Evolutionary conservation across 1,140 invertebrate species (phyloP).

Genomic region (Magallana ariakensis): DNA sequence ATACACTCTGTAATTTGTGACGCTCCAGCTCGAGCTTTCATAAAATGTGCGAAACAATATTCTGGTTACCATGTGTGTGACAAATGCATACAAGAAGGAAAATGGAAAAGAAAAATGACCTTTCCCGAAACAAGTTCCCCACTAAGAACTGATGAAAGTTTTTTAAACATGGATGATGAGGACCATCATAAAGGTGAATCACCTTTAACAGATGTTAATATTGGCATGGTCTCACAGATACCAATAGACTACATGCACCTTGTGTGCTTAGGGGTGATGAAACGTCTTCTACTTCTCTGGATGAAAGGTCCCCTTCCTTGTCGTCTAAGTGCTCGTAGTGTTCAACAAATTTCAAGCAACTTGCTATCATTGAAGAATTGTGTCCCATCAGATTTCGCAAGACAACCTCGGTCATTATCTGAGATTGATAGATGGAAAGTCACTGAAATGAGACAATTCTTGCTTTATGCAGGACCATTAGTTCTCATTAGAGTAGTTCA

Average conservation of each 20-base stretch:
- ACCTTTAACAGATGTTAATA: conserved; percentile 62
- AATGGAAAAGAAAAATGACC: conserved; percentile 56
- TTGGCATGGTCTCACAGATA: conserved; percentile 70
- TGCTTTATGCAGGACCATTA: conserved; percentile 79
- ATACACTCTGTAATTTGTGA: conserved; percentile 73
- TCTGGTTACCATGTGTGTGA: conserved; percentile 75
- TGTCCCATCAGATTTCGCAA: conserved; percentile 76
- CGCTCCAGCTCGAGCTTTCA: conserved; percentile 76
- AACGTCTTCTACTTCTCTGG: conserved; percentile 73
- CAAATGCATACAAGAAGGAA: conserved; percentile 69
- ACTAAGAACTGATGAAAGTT: conserved; percentile 61
- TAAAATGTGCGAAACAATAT: conserved; percentile 74
- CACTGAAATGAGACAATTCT: conserved; percentile 80
- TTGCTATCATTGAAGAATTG: conserved; percentile 48
- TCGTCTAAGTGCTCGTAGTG: conserved; percentile 33
- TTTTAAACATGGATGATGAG: conserved; percentile 65
- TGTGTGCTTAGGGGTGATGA: conserved; percentile 77
- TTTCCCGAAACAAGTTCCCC: conserved; percentile 60
- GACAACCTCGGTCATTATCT: conserved; percentile 75
- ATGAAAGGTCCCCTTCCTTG: conserved; percentile 57
- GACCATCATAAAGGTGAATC: conserved; percentile 69
- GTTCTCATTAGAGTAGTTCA: no score
- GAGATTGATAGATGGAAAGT: conserved; percentile 80
- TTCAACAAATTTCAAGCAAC: conserved; percentile 56
- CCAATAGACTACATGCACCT: conserved; percentile 79